These are phyloP conservation scores for Lethenteron reissneri DNA, from an alignment of 2,113 vertebrate species.

Conservation along the genomic window DNA sequence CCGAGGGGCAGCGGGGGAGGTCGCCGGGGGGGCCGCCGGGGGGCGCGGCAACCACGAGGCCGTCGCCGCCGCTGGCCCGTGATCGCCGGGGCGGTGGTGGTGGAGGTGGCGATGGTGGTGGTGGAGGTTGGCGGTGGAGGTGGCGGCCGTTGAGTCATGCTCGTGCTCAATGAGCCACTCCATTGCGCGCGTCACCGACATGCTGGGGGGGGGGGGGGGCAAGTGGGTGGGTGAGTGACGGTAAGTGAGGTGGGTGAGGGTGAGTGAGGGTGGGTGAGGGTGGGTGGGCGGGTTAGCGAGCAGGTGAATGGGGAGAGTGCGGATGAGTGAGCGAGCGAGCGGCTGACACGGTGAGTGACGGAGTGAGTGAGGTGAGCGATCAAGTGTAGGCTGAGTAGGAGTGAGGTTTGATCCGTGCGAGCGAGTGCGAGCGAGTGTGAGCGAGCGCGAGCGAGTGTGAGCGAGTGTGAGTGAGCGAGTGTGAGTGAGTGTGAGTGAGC, in stretches of 20 bases:
- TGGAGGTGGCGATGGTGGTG: constrained; percentile 17
- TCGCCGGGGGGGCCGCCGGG: constrained; percentile 10
- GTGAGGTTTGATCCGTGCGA: too few relatives aligned
- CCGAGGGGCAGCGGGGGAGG: background rate
- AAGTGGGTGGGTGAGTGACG: background rate
- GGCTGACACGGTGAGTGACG: too few relatives aligned
- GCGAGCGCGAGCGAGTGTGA: too few relatives aligned
- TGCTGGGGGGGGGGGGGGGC: constrained; percentile 23
- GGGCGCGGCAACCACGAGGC: background rate
- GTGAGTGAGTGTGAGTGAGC: too few relatives aligned
- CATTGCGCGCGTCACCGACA: constrained; percentile 97
- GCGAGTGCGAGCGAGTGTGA: too few relatives aligned
- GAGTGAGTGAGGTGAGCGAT: too few relatives aligned
- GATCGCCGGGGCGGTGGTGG: background rate
- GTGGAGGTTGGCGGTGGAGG: constrained; percentile 17
- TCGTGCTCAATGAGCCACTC: constrained; percentile 92
- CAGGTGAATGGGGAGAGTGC: too few relatives aligned
- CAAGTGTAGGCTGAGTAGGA: too few relatives aligned
- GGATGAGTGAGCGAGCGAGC: too few relatives aligned
- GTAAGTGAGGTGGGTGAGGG: background rate
- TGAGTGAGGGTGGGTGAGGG: too few relatives aligned
- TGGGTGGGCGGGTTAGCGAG: too few relatives aligned
- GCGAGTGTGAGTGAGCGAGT: too few relatives aligned
- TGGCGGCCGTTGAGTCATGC: constrained; percentile 52
- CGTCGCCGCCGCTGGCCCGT: constrained; percentile 12